A percentile compares a stretch with the other conserved stretches of the same genome.
phyloP scores from a whole-genome alignment of 2,888 invertebrate genomes.

The Tinea trinotella region DNA sequence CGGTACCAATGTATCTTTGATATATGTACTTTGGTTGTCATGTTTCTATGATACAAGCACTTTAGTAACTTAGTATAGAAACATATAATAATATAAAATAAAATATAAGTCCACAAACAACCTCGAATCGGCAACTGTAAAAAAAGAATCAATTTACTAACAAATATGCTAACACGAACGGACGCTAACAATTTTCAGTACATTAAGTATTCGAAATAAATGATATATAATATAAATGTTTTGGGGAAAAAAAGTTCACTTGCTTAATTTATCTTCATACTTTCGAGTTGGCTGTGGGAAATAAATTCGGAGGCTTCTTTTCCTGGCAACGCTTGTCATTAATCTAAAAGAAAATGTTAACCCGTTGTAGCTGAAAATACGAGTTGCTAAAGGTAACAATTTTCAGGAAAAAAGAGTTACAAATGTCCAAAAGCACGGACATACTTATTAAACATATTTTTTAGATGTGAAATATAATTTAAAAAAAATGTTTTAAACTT shows the following conservation, averaged over 20 bases:
- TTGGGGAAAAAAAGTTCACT: conserved; percentile 1
- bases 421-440: not conserved
- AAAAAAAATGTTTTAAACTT: too few species aligned
- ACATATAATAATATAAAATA: too few species aligned
- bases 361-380: conserved; percentile 6
- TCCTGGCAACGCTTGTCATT: conserved; percentile 2
- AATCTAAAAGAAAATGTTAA: conserved; percentile 9
- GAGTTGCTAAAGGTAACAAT: not conserved
- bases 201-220: conserved; percentile 8
- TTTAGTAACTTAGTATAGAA: too few species aligned
- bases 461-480: too few species aligned
- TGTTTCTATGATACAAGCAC: too few species aligned
- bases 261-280: conserved; percentile 14
- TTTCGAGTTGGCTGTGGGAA: not conserved
- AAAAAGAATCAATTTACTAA: not conserved
- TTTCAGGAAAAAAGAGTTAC: not conserved
- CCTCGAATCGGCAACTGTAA: too few species aligned
- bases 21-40: too few species aligned
- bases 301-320: conserved; percentile 9
- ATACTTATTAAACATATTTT: not conserved
- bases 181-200: not conserved
- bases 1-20: too few species aligned
- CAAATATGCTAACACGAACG: not conserved
- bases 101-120: too few species aligned
- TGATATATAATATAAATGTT: conserved; percentile 10